Evolutionary conservation across 2,113 vertebrate species (phyloP).

Genomic region (Heteronetta atricapilla): DNA sequence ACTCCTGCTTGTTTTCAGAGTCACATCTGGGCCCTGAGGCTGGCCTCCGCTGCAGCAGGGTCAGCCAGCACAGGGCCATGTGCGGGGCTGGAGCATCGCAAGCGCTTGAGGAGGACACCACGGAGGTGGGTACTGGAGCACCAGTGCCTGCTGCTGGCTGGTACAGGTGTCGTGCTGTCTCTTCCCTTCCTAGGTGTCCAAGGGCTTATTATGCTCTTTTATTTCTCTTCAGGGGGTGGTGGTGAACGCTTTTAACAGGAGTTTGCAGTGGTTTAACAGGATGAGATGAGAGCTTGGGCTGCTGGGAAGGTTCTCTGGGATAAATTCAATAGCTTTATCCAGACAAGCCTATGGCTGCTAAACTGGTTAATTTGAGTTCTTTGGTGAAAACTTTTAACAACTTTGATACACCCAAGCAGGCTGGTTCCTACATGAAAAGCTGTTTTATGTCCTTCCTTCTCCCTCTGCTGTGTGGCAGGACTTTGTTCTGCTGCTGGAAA

Average conservation of each 20-base stretch:
- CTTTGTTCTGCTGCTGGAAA: neutral
- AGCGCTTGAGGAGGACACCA: rapidly evolving
- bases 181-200: neutral
- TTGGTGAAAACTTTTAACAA: neutral
- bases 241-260: neutral
- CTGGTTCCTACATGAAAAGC: neutral
- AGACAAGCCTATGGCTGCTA: neutral
- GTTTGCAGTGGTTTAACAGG: neutral
- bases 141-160: neutral
- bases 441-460: neutral
- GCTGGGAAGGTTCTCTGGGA: neutral
- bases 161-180: rapidly evolving
- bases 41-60: neutral
- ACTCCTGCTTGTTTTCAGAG: neutral
- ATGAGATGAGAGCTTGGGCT: neutral
- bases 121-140: neutral
- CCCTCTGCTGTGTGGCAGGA: neutral
- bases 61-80: neutral
- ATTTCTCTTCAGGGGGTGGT: neutral
- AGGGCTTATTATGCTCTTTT: neutral
- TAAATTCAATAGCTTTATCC: neutral
- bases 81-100: neutral
- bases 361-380: neutral
- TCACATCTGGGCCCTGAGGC: neutral
- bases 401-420: neutral